These are phyloP conservation scores for Pycnonotus jocosus DNA, from an alignment of 2,113 vertebrate genomes.

Conservation along the genomic window DNA sequence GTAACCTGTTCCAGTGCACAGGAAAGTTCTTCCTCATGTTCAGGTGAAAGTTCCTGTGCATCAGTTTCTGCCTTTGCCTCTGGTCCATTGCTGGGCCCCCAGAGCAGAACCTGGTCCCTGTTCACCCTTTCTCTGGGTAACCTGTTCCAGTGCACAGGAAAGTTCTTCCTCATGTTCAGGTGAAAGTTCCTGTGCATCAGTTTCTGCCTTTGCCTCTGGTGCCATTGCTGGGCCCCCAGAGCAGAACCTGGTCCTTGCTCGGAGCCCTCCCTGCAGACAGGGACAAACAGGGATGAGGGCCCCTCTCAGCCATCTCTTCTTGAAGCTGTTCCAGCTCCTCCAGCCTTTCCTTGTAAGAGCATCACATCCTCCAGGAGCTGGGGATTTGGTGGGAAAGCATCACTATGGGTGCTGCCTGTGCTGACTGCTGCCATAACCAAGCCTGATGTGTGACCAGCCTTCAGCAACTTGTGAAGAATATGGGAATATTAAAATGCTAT, in stretches of 20 bases:
- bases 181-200: neutral
- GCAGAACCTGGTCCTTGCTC: neutral
- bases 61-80: neutral
- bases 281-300: neutral
- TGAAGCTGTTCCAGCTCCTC: neutral
- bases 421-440: neutral
- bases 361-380: neutral
- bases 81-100: neutral
- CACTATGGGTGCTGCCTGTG: accelerated
- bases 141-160: neutral
- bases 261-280: neutral
- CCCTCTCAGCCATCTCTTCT: neutral
- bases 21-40: neutral
- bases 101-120: neutral
- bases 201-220: neutral
- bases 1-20: neutral
- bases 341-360: neutral
- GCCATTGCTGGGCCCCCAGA: neutral
- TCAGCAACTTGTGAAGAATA: neutral
- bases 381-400: neutral
- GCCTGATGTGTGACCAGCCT: neutral
- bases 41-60: neutral
- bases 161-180: neutral
- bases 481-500: accelerated
- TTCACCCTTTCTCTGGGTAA: neutral